Percentiles rank a stretch among this genome's conserved stretches.
Evolutionary conservation across 2,113 vertebrate genomes (phyloP).

Genomic region (Papio anubis): DNA sequence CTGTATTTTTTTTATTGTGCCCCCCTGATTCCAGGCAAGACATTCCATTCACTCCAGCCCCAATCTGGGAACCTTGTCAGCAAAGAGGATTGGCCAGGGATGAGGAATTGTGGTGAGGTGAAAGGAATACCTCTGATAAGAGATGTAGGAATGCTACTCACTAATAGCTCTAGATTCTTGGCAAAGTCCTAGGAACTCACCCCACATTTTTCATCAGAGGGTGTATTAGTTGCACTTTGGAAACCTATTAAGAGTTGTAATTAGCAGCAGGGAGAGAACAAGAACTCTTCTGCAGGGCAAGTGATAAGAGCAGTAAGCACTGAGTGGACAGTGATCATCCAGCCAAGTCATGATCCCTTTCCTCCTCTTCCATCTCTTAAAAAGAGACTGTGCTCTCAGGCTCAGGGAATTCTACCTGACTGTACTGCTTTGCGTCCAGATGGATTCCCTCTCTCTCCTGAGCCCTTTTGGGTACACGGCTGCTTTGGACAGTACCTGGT

Average conservation of each 20-base stretch:
- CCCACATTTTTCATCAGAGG: background rate
- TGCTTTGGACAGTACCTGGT: background rate
- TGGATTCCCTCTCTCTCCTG: background rate
- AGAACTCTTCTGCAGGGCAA: background rate
- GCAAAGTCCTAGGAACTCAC: background rate
- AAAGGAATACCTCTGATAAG: background rate
- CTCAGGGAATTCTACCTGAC: background rate
- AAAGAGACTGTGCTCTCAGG: background rate
- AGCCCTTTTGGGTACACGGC: background rate
- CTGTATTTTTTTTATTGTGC: background rate
- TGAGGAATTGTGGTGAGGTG: background rate
- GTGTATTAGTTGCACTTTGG: background rate
- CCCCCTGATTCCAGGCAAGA: background rate
- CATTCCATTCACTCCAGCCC: background rate
- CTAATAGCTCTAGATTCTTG: background rate
- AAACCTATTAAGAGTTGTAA: background rate
- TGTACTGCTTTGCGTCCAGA: background rate
- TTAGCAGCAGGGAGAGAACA: background rate
- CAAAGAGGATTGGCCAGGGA: background rate
- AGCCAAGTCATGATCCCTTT: background rate
- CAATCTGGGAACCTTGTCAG: background rate
- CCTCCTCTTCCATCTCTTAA: background rate
- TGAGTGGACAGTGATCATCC: background rate
- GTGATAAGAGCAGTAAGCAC: background rate
- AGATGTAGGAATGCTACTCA: background rate